Percentiles rank a stretch among this genome's conserved stretches.
phyloP scores from a whole-genome alignment of 2,113 vertebrate genomes.

The Delphinus delphis region DNA sequence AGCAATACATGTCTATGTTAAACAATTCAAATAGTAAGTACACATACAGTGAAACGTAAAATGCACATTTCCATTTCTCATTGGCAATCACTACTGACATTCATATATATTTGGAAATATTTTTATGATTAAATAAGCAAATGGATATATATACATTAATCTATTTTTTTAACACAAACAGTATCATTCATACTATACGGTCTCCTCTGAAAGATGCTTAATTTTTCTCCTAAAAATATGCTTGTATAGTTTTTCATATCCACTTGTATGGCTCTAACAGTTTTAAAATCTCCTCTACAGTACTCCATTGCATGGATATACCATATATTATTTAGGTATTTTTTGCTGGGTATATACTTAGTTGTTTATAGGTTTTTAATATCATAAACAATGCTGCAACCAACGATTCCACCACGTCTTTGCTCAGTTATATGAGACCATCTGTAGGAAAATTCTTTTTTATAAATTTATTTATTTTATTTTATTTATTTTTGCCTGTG shows the following conservation, averaged over 20 bases:
- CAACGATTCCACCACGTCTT: neutral
- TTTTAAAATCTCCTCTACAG: neutral
- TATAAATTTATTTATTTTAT: no score
- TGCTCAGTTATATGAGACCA: neutral
- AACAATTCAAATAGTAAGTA: neutral
- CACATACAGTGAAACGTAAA: neutral
- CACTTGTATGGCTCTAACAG: neutral
- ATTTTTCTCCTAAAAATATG: neutral
- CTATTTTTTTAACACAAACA: constrained; percentile 1
- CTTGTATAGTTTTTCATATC: neutral
- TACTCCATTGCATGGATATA: neutral
- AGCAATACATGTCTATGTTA: neutral
- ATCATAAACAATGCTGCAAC: neutral
- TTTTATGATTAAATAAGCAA: neutral
- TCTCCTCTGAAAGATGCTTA: neutral
- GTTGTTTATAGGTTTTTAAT: constrained; percentile 12
- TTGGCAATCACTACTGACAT: neutral
- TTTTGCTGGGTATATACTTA: neutral
- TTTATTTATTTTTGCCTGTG: no score
- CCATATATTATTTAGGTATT: neutral
- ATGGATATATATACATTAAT: neutral
- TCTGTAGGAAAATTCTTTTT: neutral
- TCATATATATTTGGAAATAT: neutral
- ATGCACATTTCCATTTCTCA: neutral
- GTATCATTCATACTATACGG: neutral